Evolutionary conservation across 2,888 invertebrate species (phyloP), one percentile per base, ranked within the genome.

Genomic region (Tipula confusa): DNA sequence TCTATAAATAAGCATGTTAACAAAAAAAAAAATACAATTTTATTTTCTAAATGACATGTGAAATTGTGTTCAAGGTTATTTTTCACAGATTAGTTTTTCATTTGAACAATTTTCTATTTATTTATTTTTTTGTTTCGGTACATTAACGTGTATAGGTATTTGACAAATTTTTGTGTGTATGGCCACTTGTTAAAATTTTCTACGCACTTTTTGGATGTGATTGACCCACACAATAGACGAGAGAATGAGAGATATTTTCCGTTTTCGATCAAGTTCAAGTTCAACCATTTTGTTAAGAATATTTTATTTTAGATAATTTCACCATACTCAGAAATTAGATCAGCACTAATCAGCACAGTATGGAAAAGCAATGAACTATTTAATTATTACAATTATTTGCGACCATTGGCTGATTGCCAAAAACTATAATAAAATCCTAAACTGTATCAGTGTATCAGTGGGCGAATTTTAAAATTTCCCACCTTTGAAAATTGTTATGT

Each of bases 21-120:
- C 64, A 64, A 64, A 64, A 64, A 9, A 38, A 24, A 64, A 64
- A 64, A 7, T 64, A 64, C 64, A 24, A 64, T 64, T 64, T 64
- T 64, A 64, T 64, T 64, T 64, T 64, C 64, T 64, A 24, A 64
- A 64, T 64, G 64, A 64, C 64, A 64, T 64, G 64, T 64, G 64
- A 64, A 64, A 64, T 9, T 24, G 24, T 24, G 24, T 64, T 64
- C 64, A 64, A 64, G 64, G 64, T 64, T 64, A 64, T 64, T 43
- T 43, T 11, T 64, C 24, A 64, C 9, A 64, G 24, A 64, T 64
- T 64, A 64, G 24, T 64, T 64, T 24, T 24, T 64, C 64, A 64
- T 64, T 24, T 18, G 64, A 64, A 43, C 24, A 64, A 64, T 64
- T 64, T 64, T 64, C 43, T 43, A 43, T 43, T 43, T 43, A 13